These are phyloP conservation scores for Mergus octosetaceus DNA, from an alignment of 2,797 vertebrate genomes.

Conservation along the genomic window DNA sequence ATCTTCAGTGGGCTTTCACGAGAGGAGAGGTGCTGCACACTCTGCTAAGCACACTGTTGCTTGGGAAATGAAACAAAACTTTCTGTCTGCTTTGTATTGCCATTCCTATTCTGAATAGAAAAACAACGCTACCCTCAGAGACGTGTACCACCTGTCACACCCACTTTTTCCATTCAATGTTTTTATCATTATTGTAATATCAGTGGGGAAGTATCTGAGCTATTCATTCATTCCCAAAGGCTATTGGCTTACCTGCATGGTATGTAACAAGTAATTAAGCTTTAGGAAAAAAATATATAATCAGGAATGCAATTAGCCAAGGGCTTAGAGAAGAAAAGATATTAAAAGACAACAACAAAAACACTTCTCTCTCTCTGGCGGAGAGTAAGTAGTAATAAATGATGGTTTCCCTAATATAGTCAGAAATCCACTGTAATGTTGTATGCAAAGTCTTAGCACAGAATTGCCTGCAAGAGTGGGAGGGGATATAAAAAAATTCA, in stretches of 20 bases:
- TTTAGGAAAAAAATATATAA: neutral
- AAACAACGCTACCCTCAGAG: neutral
- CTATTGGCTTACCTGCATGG: neutral
- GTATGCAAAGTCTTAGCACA: conserved; percentile 5
- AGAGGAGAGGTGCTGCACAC: neutral
- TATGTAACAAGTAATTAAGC: conserved; percentile 45
- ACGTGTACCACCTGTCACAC: neutral
- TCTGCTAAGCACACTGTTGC: neutral
- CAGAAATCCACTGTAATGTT: neutral
- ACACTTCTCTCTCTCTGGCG: neutral
- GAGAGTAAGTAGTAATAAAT: neutral
- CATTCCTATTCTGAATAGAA: neutral
- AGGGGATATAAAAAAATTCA: conserved; percentile 26
- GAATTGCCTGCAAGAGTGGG: conserved; percentile 22
- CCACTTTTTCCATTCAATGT: neutral
- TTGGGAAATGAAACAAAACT: neutral
- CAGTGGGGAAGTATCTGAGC: neutral
- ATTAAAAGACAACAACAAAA: neutral
- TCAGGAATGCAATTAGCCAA: conserved; percentile 41
- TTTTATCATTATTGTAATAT: conserved; percentile 13
- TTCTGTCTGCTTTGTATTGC: neutral
- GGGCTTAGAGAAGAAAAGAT: neutral
- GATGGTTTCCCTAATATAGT: neutral
- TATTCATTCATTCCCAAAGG: conserved; percentile 28
- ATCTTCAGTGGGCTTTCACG: neutral